phyloP scores from a whole-genome alignment of 1,140 invertebrate species.

The Grapholita molesta region DNA sequence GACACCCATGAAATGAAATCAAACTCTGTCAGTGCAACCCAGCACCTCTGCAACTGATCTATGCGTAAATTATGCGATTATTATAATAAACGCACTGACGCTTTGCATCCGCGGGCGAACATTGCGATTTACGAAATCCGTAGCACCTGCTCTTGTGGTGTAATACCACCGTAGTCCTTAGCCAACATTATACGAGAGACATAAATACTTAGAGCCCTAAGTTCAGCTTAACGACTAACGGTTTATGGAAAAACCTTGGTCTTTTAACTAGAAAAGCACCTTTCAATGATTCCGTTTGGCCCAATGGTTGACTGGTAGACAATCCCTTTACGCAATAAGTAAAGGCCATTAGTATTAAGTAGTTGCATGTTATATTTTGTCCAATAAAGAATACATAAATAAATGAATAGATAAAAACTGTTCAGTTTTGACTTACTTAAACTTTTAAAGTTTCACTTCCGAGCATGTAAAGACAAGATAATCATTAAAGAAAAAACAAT shows the following conservation, averaged over 20 bases:
- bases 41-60: constrained; percentile 4
- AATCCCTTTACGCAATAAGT: no score
- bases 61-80: constrained; percentile 10
- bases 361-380: no score
- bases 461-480: no score
- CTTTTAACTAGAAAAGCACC: no score
- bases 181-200: neutral
- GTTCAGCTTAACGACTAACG: neutral
- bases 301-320: no score
- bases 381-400: no score
- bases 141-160: constrained; percentile 6
- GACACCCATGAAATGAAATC: neutral
- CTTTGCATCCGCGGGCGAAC: constrained; percentile 9
- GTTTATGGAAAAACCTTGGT: neutral
- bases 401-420: no score
- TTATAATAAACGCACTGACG: constrained; percentile 13
- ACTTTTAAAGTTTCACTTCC: no score
- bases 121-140: constrained; percentile 6
- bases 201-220: neutral
- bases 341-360: no score
- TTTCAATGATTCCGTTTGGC: no score
- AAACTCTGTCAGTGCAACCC: neutral
- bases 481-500: no score
- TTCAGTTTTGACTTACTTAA: no score
- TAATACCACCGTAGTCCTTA: neutral